Base-by-base conservation (phyloP, 2,797 vertebrate species). In the Rhinoraja longicauda region DNA sequence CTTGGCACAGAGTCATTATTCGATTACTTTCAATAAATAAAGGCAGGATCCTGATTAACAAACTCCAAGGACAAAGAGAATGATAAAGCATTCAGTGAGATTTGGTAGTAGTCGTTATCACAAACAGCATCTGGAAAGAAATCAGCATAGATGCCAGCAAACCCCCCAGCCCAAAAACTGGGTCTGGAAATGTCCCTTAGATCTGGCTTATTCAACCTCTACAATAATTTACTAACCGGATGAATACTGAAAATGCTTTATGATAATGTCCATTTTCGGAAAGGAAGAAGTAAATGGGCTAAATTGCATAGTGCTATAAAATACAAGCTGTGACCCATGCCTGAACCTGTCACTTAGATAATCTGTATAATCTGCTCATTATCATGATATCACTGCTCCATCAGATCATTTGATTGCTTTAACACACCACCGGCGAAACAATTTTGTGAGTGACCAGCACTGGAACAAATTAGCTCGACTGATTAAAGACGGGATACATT, bases 41-140 rank as follows among this genome's bases (percentile, higher is more conserved):
- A 88, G 62, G 8, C 84, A 36, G 84, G 15, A 88, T 39, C 62
- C n/a, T 88, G 84, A 88, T 88, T 88, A 67, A 84, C 84, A 88
- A 88, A 88, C n/a, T 36, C n/a, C 84, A 88, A 88, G 84, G 84
- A 67, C 84, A 88, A 88, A 67, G 64, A 36, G n/a, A 88, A 88
- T 36, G 84, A 36, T 36, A 88, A 88, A 88, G 57, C 57, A 62
- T 86, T 62, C 82, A 86, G 62, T 64, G 62, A 88, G 59, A 88
- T 32, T 67, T 88, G n/a, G 62, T 84, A 88, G 15, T 36, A 1
- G n/a, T 36, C n/a, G 10, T 32, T 67, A n/a, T 88, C 32, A n/a
- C 17, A 88, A 88, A 64, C 62, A 88, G 59, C 13, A 86, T 86
- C 29, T 62, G 82, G 82, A 86, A 86, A 32, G 57, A 86, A 86